phyloP scores from a whole-genome alignment of 1,140 invertebrate species.

The Anoplophora glabripennis region DNA sequence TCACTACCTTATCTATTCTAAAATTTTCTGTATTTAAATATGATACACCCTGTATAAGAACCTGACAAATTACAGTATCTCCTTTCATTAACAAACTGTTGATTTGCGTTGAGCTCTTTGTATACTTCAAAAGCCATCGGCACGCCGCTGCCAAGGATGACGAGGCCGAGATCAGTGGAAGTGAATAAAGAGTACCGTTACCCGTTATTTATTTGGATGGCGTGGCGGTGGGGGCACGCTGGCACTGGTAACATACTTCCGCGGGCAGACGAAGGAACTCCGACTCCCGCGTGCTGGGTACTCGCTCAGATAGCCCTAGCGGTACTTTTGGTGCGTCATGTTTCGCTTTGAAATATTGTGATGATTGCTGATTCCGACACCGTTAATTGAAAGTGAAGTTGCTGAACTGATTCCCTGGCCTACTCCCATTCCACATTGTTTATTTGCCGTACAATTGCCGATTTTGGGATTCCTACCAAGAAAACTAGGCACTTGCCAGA shows the following conservation, averaged over 20 bases:
- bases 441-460: neutral
- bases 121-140: neutral
- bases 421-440: slow-evolving; percentile 27
- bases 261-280: slow-evolving; percentile 27
- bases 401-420: slow-evolving; percentile 29
- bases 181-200: slow-evolving; percentile 26
- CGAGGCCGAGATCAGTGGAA: slow-evolving; percentile 20
- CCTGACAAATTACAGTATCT: no score
- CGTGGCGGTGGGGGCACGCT: slow-evolving; percentile 7
- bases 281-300: slow-evolving; percentile 11
- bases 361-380: slow-evolving; percentile 24
- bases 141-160: slow-evolving; percentile 11
- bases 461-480: no score
- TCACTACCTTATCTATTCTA: no score
- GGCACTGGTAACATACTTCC: slow-evolving; percentile 30
- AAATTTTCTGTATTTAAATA: no score
- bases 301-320: slow-evolving; percentile 24
- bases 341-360: slow-evolving; percentile 14
- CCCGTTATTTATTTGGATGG: neutral
- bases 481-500: no score
- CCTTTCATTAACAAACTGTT: no score
- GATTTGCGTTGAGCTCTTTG: no score
- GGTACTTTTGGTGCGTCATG: slow-evolving; percentile 30
- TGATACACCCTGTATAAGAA: no score
- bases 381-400: slow-evolving; percentile 33